Evolutionary conservation across 2,113 vertebrate genomes (phyloP).

Genomic region (Crypturellus undulatus): DNA sequence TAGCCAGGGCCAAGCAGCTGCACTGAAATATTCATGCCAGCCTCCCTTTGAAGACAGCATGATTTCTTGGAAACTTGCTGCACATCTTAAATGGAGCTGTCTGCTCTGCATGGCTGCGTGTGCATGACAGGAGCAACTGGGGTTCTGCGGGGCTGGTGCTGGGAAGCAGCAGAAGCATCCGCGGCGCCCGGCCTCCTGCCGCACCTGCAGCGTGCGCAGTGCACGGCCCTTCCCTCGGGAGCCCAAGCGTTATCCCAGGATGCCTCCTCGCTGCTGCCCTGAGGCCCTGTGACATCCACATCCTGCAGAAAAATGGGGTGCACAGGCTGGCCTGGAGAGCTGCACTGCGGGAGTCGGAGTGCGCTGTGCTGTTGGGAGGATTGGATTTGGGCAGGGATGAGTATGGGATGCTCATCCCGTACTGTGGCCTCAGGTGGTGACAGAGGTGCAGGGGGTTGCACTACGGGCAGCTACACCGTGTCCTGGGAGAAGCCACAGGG

Average conservation of each 20-base stretch:
- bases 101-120: background rate
- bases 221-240: background rate
- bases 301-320: background rate
- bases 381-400: background rate
- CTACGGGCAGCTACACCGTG: fast-evolving
- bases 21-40: conserved; percentile 35
- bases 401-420: too few relatives aligned
- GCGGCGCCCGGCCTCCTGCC: background rate
- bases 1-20: background rate
- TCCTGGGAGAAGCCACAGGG: background rate
- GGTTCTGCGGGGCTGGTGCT: background rate
- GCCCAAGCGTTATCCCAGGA: background rate
- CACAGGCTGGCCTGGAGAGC: background rate
- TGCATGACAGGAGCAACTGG: background rate
- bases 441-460: background rate
- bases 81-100: background rate
- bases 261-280: background rate
- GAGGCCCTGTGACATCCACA: fast-evolving
- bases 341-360: background rate
- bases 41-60: conserved; percentile 5
- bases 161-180: background rate
- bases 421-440: background rate
- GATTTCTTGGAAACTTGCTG: conserved; percentile 53
- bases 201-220: background rate
- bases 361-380: background rate